A percentile compares a stretch with the other conserved stretches of the same genome.
Conservation (phyloP, 1,140 invertebrate genomes). For the Diorhabda carinulata region DNA sequence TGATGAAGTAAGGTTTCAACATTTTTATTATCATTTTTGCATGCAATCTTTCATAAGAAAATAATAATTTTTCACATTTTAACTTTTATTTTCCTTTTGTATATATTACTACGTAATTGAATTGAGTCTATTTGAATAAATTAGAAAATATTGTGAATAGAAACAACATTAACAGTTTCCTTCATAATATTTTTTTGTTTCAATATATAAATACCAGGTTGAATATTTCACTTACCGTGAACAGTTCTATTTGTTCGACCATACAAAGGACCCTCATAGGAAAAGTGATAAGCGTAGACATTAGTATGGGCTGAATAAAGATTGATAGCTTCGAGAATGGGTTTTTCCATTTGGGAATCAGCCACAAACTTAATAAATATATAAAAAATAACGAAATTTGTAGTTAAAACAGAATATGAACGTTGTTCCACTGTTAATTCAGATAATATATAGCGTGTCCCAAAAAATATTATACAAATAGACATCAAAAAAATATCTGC, state of each 20-base stretch:
- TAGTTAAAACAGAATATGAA: conserved; percentile 7
- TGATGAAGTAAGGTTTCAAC: too few relatives aligned
- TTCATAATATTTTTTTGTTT: too few relatives aligned
- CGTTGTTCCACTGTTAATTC: background rate
- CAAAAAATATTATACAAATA: background rate
- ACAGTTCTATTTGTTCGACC: conserved; percentile 2
- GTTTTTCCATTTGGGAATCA: conserved; percentile 11
- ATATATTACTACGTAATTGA: too few relatives aligned
- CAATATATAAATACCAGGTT: background rate
- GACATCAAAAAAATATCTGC: background rate
- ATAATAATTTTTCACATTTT: too few relatives aligned
- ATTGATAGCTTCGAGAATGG: conserved; percentile 6
- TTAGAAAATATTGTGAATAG: too few relatives aligned
- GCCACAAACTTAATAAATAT: background rate
- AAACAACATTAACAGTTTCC: too few relatives aligned
- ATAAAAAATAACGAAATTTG: conserved; percentile 28
- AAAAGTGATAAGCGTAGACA: conserved; percentile 7
- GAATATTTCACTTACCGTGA: background rate
- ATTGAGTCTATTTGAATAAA: too few relatives aligned
- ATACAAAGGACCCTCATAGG: background rate
- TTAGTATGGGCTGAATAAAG: conserved; percentile 7
- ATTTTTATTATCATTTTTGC: too few relatives aligned
- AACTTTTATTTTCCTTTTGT: too few relatives aligned
- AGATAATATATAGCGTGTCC: conserved; percentile 4
- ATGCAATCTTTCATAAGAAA: too few relatives aligned